phyloP scores from a whole-genome alignment of 1,140 invertebrate genomes.

The Drosophila bocki region DNA sequence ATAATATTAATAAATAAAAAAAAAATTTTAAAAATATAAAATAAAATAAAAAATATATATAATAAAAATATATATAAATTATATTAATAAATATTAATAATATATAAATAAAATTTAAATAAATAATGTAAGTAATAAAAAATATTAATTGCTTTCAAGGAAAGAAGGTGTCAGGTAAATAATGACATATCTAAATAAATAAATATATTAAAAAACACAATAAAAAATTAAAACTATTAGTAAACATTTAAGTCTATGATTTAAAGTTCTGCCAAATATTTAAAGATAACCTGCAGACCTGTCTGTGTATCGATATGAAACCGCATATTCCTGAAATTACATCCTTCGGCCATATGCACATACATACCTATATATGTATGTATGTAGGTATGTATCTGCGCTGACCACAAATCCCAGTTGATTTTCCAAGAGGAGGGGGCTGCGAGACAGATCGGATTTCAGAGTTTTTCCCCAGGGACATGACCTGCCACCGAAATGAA shows the following conservation, averaged over 20 bases:
- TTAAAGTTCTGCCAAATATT: background rate
- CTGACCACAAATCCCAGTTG: constrained; percentile 14
- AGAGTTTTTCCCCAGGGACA: constrained; percentile 12
- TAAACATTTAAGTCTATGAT: background rate
- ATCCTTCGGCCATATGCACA: constrained; percentile 3
- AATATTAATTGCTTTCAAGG: background rate
- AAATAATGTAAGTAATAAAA: too few relatives aligned
- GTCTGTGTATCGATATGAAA: constrained; percentile 4
- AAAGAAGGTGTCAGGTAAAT: background rate
- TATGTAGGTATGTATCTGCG: background rate
- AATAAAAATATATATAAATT: too few relatives aligned
- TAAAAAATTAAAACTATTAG: background rate
- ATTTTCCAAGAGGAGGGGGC: background rate
- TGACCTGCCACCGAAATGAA: constrained; percentile 53
- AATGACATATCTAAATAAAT: background rate
- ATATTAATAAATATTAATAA: too few relatives aligned
- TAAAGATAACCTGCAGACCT: background rate
- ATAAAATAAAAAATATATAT: too few relatives aligned
- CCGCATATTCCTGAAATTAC: constrained; percentile 15
- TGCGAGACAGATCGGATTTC: constrained; percentile 42
- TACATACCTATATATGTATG: background rate
- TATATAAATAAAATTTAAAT: too few relatives aligned
- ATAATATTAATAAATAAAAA: too few relatives aligned
- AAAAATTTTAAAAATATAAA: too few relatives aligned
- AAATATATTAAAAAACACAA: background rate